Evolutionary conservation across 2,113 vertebrate species (phyloP).

Genomic region (Aspiorhynchus laticeps): DNA sequence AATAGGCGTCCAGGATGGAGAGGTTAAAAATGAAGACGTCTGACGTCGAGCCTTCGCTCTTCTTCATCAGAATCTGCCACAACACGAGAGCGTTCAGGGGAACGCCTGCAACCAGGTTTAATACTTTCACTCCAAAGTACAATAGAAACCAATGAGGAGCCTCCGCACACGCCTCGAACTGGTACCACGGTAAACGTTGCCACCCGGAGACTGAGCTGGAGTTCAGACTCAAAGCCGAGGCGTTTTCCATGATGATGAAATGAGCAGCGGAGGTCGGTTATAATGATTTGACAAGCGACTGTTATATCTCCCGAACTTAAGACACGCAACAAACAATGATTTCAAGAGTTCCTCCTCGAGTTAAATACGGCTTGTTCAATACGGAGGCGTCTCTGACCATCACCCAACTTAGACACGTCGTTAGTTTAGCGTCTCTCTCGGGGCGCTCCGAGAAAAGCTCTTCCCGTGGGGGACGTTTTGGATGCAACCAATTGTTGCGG

Average conservation of each 20-base stretch:
- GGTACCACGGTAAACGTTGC: conserved; percentile 66
- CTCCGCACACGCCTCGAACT: conserved; percentile 57
- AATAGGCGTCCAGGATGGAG: conserved; percentile 71
- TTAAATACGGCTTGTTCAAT: background rate
- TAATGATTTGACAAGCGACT: background rate
- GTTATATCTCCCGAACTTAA: background rate
- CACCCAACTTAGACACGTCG: background rate
- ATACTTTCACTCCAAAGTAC: conserved; percentile 72
- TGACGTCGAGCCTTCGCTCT: conserved; percentile 67
- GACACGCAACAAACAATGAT: background rate
- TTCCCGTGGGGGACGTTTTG: background rate
- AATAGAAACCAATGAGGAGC: conserved; percentile 71
- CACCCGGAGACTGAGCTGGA: background rate
- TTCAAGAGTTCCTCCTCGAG: background rate
- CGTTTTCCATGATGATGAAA: conserved; percentile 48
- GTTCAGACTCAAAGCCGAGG: conserved; percentile 47
- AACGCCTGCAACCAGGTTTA: conserved; percentile 71
- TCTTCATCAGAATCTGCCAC: conserved; percentile 68
- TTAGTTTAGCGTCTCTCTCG: conserved; percentile 10
- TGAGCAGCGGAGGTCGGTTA: background rate
- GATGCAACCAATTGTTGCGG: conserved; percentile 26
- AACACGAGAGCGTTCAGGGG: conserved; percentile 74
- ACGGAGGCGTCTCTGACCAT: background rate
- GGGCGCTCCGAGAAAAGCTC: conserved; percentile 14
- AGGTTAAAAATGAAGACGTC: conserved; percentile 76